Base-by-base conservation (phyloP, 1,140 invertebrate species). In the Formica selysi region DNA sequence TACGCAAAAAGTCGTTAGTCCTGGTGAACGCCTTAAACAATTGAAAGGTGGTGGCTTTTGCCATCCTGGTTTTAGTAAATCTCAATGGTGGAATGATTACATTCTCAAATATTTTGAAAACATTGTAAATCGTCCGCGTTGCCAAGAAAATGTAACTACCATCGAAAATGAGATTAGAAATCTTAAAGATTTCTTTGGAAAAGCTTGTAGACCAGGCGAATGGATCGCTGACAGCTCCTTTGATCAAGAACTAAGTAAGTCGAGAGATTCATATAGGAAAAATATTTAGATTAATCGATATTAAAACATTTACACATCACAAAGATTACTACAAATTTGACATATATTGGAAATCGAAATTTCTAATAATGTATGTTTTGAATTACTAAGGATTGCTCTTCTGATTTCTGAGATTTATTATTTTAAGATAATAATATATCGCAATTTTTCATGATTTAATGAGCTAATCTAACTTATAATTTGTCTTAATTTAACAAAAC, bases 201-300 rank as follows among this genome's bases (percentile, higher is more conserved):
- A 92, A 7, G 96, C 96, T 68, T 97, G 97, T 93, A 93, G 96
- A 70, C 97, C 97, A n/a, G 97, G 97, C 57, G 92, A 94, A 0
- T 97, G 97, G 97, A 95, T 96, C 2, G 76, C 94, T 0, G 96
- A 97, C 86, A 76, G 87, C 0, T 88, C 93, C 2, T 91, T 96
- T 0, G 96, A 97, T 90, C 88, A 92, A 74, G 87, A 93, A 81
- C 93, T 97, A 1, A 97, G 97, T 97, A 94, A 96, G 96, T 95
- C 29, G 2, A 19, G 16, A 51, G 4, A 62, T 51, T 59, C 5
- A 74, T n/a, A 8, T 59, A 74, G 4, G 5, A 26, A 65, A 5
- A 48, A 41, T 36, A 54, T 57, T 76, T 59, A 76, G 1, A 19
- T 51, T 19, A 51, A 51, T 51, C 1, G 13, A 51, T 4, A 51